Evolutionary conservation across 2,888 invertebrate species (phyloP), one percentile per base, ranked within the genome.

Genomic region (Yponomeuta evonymella): DNA sequence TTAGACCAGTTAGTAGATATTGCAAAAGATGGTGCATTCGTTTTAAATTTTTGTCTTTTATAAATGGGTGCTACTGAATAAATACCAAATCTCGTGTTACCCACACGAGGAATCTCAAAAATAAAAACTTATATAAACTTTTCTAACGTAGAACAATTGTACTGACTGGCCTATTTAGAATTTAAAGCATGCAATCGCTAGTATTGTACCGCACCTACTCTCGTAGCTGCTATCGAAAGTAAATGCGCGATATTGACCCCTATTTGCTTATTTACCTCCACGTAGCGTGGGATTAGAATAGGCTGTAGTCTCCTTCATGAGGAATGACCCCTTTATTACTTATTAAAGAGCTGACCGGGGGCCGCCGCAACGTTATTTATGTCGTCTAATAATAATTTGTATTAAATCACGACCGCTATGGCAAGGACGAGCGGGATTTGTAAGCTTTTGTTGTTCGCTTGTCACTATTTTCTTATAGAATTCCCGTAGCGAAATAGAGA

Each of bases 331-430:
- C 89, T 90, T 91, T 92, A 91, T 91, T 92, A 91, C 89, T 91
- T 91, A 92, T 91, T 91, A 91, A 92, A 88, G 83, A 90, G 89
- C 85, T 79, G 83, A 51, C 81, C 80, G 75, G 77, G 79, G 78
- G 79, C 79, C 79, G 83, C 81, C 51, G 82, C 85, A 80, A 78
- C 82, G 90, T 91, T 91, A 92, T 92, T 91, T 92, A 92, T 91
- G 90, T 90, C 82, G 83, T 89, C 89, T 90, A 92, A 92, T 91
- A 92, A 92, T 92, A 91, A 92, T 92, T 92, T 92, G 92, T 92
- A 92, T 91, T 92, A 91, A 92, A 92, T 92, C 92, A 90, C 90
- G 84, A 80, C 79, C 83, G 87, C 85, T 86, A 84, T 86, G 86
- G 85, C 82, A 85, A 81, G 87, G 87, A 88, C 89, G 88, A 88